Percentiles rank a stretch among this genome's conserved stretches.
phyloP scores from a whole-genome alignment of 1,140 invertebrate genomes.

The Bombus pyrosoma region DNA sequence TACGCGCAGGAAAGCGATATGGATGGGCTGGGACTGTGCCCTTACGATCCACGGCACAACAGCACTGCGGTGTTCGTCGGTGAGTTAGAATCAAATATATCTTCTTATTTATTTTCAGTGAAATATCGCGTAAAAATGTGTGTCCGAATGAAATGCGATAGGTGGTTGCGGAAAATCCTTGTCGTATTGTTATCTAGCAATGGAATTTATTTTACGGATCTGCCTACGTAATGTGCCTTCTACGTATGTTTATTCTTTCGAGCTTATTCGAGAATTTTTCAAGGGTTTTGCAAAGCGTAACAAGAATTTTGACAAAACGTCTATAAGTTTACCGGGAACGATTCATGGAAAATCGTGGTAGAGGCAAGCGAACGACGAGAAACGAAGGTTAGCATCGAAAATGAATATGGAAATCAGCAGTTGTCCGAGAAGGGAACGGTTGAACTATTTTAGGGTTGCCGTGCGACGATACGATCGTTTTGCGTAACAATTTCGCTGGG shows the following conservation, averaged over 20 bases:
- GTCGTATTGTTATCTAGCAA: not conserved
- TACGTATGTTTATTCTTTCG: not conserved
- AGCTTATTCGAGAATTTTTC: not conserved
- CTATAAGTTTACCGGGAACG: too few species aligned
- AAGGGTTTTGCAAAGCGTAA: too few species aligned
- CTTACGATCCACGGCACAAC: conserved; percentile 96
- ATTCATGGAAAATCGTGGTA: too few species aligned
- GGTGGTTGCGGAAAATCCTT: not conserved
- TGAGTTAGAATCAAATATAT: conserved; percentile 71
- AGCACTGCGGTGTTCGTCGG: conserved; percentile 92
- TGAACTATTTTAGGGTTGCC: conserved; percentile 42
- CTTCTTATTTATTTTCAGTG: not conserved
- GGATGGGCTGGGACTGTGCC: conserved; percentile 93
- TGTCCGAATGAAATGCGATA: not conserved
- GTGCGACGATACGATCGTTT: conserved; percentile 46
- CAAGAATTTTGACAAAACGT: too few species aligned
- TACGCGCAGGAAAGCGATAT: conserved; percentile 85
- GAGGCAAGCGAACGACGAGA: not conserved
- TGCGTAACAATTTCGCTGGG: conserved; percentile 45
- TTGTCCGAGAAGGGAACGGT: not conserved
- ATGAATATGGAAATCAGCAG: conserved; percentile 41
- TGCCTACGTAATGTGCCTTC: too few species aligned
- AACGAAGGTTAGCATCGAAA: conserved; percentile 26
- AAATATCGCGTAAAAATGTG: not conserved
- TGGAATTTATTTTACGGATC: not conserved